Conservation (phyloP, 2,113 vertebrate species). For the Pteruthius melanotis region DNA sequence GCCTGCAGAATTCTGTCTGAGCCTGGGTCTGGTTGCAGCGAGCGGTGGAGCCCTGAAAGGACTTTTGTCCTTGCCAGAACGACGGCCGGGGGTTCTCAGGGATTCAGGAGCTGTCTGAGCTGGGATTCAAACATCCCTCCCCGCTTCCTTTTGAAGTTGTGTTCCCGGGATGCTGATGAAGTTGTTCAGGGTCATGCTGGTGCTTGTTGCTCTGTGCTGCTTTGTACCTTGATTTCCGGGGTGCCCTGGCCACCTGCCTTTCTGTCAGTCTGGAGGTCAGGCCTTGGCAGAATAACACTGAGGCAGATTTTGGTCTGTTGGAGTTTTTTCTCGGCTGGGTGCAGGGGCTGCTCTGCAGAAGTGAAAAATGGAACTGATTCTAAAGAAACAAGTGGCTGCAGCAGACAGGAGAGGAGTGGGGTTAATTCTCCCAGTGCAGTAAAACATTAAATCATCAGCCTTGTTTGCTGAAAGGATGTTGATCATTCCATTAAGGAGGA, state of each 20-base stretch:
- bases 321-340: background rate
- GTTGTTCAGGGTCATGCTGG: background rate
- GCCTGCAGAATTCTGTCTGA: background rate
- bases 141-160: background rate
- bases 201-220: background rate
- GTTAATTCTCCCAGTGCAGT: background rate
- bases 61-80: slow-evolving; percentile 10
- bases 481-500: slow-evolving; percentile 66
- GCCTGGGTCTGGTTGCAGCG: background rate
- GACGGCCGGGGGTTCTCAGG: background rate
- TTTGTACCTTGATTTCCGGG: background rate
- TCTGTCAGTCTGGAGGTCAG: background rate
- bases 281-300: background rate
- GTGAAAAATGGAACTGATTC: slow-evolving; percentile 12
- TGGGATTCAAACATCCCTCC: background rate
- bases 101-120: slow-evolving; percentile 21
- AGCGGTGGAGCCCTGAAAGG: background rate
- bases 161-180: slow-evolving; percentile 10
- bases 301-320: background rate
- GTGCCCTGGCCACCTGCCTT: background rate
- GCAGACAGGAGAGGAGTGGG: background rate
- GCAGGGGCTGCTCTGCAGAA: slow-evolving; percentile 1
- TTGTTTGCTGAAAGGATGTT: slow-evolving; percentile 65
- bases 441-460: slow-evolving; percentile 25
- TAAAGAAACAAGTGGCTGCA: background rate